These are phyloP conservation scores for Chamaetylas fuelleborni DNA, from an alignment of 2,113 vertebrate genomes.

Conservation along the genomic window DNA sequence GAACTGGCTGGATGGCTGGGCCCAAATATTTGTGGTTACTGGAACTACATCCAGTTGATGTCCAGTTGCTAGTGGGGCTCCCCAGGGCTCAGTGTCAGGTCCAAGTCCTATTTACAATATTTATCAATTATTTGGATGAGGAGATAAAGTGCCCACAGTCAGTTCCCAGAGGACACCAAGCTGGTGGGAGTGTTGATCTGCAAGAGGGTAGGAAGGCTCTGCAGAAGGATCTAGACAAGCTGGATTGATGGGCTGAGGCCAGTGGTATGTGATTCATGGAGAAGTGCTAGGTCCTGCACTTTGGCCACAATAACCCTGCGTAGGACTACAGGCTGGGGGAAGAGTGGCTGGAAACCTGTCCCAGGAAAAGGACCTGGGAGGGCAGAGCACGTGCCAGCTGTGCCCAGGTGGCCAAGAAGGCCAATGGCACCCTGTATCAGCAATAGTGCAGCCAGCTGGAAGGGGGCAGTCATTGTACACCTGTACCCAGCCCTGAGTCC, in stretches of 20 bases:
- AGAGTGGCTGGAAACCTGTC: not conserved
- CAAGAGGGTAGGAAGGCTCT: not conserved
- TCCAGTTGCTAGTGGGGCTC: not conserved
- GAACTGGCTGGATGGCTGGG: not conserved
- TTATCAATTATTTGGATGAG: not conserved
- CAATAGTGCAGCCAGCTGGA: not conserved
- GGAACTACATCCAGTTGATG: not conserved
- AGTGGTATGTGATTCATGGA: not conserved
- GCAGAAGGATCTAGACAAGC: not conserved
- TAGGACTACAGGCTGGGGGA: not conserved
- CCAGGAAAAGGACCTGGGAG: not conserved
- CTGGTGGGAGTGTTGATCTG: not conserved
- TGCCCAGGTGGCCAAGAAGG: not conserved
- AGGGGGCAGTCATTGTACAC: not conserved
- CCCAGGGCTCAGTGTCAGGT: not conserved
- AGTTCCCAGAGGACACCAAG: not conserved
- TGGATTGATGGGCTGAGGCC: fast-evolving
- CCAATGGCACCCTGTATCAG: not conserved
- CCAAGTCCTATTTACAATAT: not conserved
- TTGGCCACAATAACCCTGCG: not conserved
- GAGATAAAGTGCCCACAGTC: not conserved
- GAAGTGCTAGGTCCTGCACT: not conserved
- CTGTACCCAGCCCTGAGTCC: too few species aligned
- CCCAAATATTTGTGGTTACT: not conserved
- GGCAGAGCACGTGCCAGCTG: not conserved